Evolutionary conservation across 2,113 vertebrate species (phyloP).

Genomic region (Isichthys henryi): DNA sequence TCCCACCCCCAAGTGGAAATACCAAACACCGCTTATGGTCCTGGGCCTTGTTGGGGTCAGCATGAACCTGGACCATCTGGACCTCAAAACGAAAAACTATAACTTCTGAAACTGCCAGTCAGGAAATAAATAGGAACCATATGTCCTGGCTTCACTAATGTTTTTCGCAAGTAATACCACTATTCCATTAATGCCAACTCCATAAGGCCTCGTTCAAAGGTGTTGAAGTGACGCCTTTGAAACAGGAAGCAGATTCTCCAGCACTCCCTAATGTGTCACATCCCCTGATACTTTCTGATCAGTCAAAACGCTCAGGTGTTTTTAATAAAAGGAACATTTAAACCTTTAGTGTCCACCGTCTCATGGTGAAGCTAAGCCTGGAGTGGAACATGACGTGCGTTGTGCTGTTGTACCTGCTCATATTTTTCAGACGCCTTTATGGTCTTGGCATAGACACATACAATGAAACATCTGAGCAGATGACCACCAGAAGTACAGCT

Average conservation of each 20-base stretch:
- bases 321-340: not conserved
- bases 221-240: not conserved
- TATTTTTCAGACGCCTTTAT: not conserved
- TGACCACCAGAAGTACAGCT: not conserved
- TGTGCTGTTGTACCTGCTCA: not conserved
- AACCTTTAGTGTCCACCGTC: not conserved
- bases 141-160: not conserved
- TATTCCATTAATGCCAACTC: not conserved
- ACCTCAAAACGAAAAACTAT: not conserved
- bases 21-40: not conserved
- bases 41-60: not conserved
- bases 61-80: not conserved
- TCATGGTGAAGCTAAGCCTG: not conserved
- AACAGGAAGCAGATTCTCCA: constrained; percentile 8
- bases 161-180: not conserved
- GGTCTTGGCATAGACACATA: not conserved
- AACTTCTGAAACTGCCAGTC: not conserved
- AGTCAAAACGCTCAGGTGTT: not conserved
- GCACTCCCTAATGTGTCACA: not conserved
- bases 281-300: not conserved
- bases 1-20: not conserved
- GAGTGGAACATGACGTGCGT: not conserved
- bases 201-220: not conserved
- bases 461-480: not conserved
- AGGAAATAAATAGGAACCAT: constrained; percentile 8